A percentile compares a stretch with the other conserved stretches of the same genome.
Conservation (phyloP, 2,888 invertebrate species). For the Tyria jacobaeae region DNA sequence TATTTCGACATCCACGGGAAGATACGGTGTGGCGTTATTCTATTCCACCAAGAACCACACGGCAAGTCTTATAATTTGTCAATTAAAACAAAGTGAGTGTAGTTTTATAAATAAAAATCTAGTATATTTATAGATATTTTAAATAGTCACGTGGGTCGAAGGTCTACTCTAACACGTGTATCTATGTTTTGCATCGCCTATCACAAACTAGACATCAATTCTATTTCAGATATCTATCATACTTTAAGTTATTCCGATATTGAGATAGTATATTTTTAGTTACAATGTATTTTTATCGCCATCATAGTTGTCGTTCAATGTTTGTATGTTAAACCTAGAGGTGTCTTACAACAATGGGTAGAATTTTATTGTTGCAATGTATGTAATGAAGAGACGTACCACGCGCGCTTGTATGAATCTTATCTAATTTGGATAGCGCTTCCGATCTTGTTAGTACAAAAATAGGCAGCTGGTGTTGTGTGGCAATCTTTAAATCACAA, state of each 20-base stretch:
- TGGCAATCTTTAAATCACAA: background rate
- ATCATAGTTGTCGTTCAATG: too few species aligned
- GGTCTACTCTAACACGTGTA: background rate
- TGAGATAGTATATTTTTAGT: background rate
- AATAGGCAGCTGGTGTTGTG: background rate
- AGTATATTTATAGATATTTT: background rate
- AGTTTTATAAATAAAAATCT: background rate
- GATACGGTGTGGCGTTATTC: too few species aligned
- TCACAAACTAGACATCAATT: background rate
- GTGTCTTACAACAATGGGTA: background rate
- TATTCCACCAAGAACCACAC: too few species aligned
- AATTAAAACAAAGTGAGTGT: too few species aligned
- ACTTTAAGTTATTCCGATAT: background rate
- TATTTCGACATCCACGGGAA: too few species aligned
- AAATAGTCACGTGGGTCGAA: background rate
- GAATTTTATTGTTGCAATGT: background rate
- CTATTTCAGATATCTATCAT: background rate
- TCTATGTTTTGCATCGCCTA: background rate
- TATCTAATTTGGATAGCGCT: background rate
- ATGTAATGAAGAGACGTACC: background rate
- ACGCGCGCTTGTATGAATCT: background rate
- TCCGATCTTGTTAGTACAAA: conserved; percentile 4
- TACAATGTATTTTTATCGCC: background rate
- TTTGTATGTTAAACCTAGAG: background rate
- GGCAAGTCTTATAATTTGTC: too few species aligned